These are phyloP conservation scores for Benthosema pterotum DNA, from an alignment of 2,797 vertebrate species.

Conservation along the genomic window DNA sequence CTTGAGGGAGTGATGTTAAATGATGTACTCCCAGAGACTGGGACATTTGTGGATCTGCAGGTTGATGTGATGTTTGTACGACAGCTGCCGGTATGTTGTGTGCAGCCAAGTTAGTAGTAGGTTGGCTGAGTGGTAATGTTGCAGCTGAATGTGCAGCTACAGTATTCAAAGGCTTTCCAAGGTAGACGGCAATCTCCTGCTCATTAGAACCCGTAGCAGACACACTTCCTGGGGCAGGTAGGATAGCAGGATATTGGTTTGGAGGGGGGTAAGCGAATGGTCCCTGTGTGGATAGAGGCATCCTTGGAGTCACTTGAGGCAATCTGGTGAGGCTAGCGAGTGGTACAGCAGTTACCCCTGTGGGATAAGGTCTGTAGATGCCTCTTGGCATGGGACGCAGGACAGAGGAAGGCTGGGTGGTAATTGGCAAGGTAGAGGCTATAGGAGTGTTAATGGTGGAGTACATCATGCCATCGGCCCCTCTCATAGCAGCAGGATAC, in stretches of 20 bases:
- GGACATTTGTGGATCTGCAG: constrained; percentile 60
- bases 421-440: constrained; percentile 98
- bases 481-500: constrained; percentile 91
- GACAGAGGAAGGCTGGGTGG: constrained; percentile 93
- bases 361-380: constrained; percentile 89
- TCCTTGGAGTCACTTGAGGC: constrained; percentile 87
- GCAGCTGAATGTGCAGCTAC: constrained; percentile 60
- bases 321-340: constrained; percentile 91
- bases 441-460: constrained; percentile 99
- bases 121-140: constrained; percentile 58
- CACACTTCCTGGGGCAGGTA: constrained; percentile 66
- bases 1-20: constrained; percentile 56
- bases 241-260: constrained; percentile 76
- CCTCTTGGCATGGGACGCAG: constrained; percentile 88
- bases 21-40: constrained; percentile 59
- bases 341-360: constrained; percentile 89
- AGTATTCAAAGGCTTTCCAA: constrained; percentile 85
- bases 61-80: constrained; percentile 53
- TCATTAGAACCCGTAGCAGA: constrained; percentile 63
- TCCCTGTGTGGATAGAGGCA: constrained; percentile 86
- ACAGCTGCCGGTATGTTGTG: constrained; percentile 54
- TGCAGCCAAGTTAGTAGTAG: constrained; percentile 53
- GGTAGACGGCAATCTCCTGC: constrained; percentile 90
- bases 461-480: constrained; percentile 98
- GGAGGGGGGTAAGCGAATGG: constrained; percentile 87